Conservation (phyloP, 1,140 invertebrate species). For the Cheumatopsyche charites region DNA sequence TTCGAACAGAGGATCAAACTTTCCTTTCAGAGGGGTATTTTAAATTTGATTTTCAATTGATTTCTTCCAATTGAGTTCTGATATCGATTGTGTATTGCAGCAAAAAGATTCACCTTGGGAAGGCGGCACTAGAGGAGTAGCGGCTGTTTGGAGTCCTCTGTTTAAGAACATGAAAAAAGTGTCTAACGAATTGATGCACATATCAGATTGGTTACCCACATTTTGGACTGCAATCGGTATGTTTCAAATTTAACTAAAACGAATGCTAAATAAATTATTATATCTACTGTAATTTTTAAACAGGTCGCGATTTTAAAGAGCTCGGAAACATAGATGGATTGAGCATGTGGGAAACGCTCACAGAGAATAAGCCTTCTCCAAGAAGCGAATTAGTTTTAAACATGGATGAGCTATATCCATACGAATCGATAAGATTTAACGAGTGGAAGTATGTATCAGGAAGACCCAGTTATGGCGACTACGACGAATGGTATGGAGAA, state of each 20-base stretch:
- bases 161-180: constrained; percentile 65
- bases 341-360: constrained; percentile 72
- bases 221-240: constrained; percentile 69
- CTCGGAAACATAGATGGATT: constrained; percentile 69
- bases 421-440: constrained; percentile 67
- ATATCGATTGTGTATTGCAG: constrained; percentile 40
- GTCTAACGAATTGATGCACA: constrained; percentile 78
- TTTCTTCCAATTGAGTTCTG: not conserved
- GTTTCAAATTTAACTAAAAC: not conserved
- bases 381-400: constrained; percentile 72
- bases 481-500: constrained; percentile 66
- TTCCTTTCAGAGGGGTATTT: constrained; percentile 79
- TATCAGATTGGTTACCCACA: constrained; percentile 89
- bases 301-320: constrained; percentile 42
- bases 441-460: constrained; percentile 80
- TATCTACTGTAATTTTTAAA: not conserved
- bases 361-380: constrained; percentile 58
- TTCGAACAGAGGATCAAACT: constrained; percentile 84
- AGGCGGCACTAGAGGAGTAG: constrained; percentile 78
- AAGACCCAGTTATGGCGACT: constrained; percentile 55
- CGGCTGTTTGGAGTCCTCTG: constrained; percentile 79
- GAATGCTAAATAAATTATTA: not conserved
- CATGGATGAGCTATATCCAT: constrained; percentile 71
- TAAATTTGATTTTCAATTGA: not conserved
- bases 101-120: constrained; percentile 85